phyloP scores from a whole-genome alignment of 2,113 vertebrate species.

The Platichthys stellatus region DNA sequence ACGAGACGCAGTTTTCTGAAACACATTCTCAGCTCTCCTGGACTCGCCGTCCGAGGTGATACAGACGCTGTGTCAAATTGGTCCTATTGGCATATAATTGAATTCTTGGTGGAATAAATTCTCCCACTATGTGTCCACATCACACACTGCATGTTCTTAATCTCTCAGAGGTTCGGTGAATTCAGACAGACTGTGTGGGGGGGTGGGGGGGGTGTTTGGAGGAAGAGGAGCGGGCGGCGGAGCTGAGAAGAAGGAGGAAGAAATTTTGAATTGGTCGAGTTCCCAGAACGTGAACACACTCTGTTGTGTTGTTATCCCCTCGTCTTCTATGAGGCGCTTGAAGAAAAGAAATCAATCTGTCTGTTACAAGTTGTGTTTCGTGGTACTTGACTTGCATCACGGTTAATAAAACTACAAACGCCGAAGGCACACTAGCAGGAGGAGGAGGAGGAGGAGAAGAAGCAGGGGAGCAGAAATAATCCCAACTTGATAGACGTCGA shows the following conservation, averaged over 20 bases:
- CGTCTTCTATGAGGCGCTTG: slow-evolving; percentile 32
- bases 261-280: slow-evolving; percentile 39
- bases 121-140: background rate
- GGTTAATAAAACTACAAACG: slow-evolving; percentile 31
- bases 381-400: slow-evolving; percentile 40
- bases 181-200: slow-evolving; percentile 9
- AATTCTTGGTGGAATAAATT: background rate
- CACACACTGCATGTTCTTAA: slow-evolving; percentile 1
- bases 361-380: slow-evolving; percentile 29
- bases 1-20: background rate
- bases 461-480: slow-evolving; percentile 17
- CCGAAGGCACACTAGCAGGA: background rate
- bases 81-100: background rate
- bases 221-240: background rate
- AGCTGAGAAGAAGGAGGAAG: slow-evolving; percentile 8
- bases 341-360: slow-evolving; percentile 22
- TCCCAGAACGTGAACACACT: slow-evolving; percentile 21
- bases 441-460: background rate
- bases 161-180: background rate
- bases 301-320: slow-evolving; percentile 14
- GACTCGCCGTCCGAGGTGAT: background rate
- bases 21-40: no score
- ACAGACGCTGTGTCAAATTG: slow-evolving; percentile 6
- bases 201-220: background rate
- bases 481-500: slow-evolving; percentile 23